These are phyloP conservation scores for Troides helena DNA, from an alignment of 2,888 invertebrate species.

Conservation along the genomic window DNA sequence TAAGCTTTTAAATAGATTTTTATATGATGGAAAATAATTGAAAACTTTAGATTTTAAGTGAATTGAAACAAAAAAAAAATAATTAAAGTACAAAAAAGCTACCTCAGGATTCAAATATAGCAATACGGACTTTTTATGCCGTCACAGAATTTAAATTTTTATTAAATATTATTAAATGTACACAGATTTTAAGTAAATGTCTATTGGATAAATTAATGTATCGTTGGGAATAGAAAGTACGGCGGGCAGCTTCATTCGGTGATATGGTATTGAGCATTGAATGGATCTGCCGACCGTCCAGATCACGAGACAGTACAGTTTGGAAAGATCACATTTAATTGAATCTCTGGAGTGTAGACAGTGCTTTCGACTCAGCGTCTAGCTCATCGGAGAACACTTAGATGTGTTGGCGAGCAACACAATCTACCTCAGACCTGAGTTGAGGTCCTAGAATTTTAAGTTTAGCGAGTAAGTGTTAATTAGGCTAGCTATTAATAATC, in stretches of 20 bases:
- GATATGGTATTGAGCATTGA: conserved; percentile 39
- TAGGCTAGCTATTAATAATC: conserved; percentile 73
- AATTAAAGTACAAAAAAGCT: conserved; percentile 75
- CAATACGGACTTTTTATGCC: conserved; percentile 51
- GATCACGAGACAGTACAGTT: conserved; percentile 33
- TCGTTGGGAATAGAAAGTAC: conserved; percentile 35
- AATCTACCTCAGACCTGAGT: conserved; percentile 50
- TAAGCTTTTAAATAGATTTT: conserved; percentile 77
- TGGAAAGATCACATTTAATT: conserved; percentile 47
- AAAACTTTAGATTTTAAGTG: conserved; percentile 58
- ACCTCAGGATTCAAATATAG: conserved; percentile 78
- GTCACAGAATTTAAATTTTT: conserved; percentile 48
- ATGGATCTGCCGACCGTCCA: conserved; percentile 38
- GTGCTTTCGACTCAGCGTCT: conserved; percentile 59
- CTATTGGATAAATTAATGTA: conserved; percentile 19
- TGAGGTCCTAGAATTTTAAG: conserved; percentile 50
- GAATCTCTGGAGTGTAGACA: conserved; percentile 78
- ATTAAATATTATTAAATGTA: conserved; percentile 39
- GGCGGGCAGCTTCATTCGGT: conserved; percentile 41
- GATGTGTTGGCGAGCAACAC: conserved; percentile 30
- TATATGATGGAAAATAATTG: conserved; percentile 72
- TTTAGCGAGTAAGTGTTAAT: conserved; percentile 67
- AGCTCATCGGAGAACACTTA: conserved; percentile 49
- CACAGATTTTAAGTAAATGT: conserved; percentile 39
- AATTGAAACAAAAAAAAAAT: conserved; percentile 66